Percentiles rank a stretch among this genome's conserved stretches.
These are phyloP conservation scores for Cyaniris semiargus DNA, from an alignment of 2,888 invertebrate species.

Conservation along the genomic window DNA sequence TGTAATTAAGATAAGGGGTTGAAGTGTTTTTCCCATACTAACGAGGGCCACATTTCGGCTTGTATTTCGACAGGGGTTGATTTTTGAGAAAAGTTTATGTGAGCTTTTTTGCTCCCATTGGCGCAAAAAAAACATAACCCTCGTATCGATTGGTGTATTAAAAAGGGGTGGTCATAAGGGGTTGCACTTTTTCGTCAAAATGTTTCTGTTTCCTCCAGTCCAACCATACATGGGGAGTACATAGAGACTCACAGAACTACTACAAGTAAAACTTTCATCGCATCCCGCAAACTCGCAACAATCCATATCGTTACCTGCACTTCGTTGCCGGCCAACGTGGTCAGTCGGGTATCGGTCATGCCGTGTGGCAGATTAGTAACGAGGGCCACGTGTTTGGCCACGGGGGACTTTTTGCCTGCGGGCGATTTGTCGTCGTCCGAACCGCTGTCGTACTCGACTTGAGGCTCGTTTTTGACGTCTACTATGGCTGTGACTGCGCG, in stretches of 20 bases:
- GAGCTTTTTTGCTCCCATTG: no score
- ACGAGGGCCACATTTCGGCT: no score
- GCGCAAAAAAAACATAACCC: no score
- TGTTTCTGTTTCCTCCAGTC: no score
- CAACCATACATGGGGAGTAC: no score
- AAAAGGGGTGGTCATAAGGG: no score
- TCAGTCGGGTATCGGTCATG: conserved; percentile 69
- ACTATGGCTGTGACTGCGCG: conserved; percentile 65
- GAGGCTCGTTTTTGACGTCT: conserved; percentile 52
- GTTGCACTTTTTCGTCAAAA: no score
- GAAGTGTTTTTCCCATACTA: no score
- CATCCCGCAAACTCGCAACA: conserved; percentile 5
- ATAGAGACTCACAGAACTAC: not conserved
- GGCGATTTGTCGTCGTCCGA: conserved; percentile 56
- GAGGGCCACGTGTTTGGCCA: conserved; percentile 45
- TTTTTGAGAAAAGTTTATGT: no score
- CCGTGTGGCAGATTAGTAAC: conserved; percentile 69
- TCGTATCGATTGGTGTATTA: no score
- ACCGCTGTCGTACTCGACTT: conserved; percentile 56
- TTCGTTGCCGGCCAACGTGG: conserved; percentile 65
- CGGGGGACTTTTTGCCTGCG: conserved; percentile 38
- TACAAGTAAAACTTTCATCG: conserved; percentile 14
- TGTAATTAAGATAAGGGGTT: no score
- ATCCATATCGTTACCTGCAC: conserved; percentile 66
- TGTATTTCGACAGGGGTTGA: no score